Percentiles rank a stretch among this genome's conserved stretches.
These are phyloP conservation scores for Nyctereutes procyonoides DNA, from an alignment of 2,113 vertebrate genomes.

Conservation along the genomic window DNA sequence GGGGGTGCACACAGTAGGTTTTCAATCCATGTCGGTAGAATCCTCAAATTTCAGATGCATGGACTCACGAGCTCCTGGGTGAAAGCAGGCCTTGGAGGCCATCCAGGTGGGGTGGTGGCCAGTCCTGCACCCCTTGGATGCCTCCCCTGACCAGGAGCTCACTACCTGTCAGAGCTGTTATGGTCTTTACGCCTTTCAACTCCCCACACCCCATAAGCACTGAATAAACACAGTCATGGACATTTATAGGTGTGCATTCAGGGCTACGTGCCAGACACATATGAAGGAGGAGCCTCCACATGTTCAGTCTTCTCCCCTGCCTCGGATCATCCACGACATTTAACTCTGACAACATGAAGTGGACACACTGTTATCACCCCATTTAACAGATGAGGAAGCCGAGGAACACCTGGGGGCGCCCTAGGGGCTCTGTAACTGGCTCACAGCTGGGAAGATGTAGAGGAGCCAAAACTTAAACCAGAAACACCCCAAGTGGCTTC, in stretches of 20 bases:
- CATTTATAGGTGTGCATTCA: neutral
- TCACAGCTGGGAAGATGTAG: fast-evolving
- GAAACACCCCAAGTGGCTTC: fast-evolving
- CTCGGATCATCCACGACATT: neutral
- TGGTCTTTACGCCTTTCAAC: fast-evolving
- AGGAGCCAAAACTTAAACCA: neutral
- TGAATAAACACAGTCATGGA: fast-evolving
- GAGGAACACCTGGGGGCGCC: no score
- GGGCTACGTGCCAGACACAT: fast-evolving
- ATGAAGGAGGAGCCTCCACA: neutral
- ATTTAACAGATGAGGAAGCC: neutral
- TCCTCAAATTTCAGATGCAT: neutral
- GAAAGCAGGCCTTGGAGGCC: no score
- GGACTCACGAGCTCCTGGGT: neutral
- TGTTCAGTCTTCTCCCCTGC: neutral
- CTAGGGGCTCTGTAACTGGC: fast-evolving
- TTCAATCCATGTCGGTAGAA: neutral
- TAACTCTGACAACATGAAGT: neutral
- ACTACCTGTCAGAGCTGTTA: no score
- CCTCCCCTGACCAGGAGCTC: neutral
- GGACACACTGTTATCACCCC: fast-evolving
- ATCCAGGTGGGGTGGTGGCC: fast-evolving
- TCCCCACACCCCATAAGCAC: fast-evolving
- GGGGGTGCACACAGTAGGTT: neutral
- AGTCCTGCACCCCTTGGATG: fast-evolving